Base-by-base conservation (phyloP, 2,888 invertebrate species). In the Leucophenga maculata region DNA sequence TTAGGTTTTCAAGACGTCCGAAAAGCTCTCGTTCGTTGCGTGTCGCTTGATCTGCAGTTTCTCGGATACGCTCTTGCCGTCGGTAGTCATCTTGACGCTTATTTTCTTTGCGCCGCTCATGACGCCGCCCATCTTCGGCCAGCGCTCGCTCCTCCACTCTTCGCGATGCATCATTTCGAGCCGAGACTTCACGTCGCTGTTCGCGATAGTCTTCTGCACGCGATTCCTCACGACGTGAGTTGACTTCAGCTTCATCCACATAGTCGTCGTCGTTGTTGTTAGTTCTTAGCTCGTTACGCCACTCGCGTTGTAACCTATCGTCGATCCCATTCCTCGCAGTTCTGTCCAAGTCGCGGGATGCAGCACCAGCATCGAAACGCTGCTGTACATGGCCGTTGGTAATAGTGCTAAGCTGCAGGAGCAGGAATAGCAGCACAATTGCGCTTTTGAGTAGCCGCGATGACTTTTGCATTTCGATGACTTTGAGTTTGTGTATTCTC, bases 131-230 rank as follows among this genome's bases (percentile, higher is more conserved):
- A 13, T 54, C 54, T 54, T 54, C 11, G 22, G 20, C 31, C 13
- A 26, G 9, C 16, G 46, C 22, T 46, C 46, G 31, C 3, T 46
- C n/a, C 44, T 62, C 62, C n/a, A 62, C 14, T 62, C 62, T 62
- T 4, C 62, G 44, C 6, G 62, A 62, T 18, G 62, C 62, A 18
- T 44, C 62, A 16, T 62, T 62, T 22, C 62, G 62, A 14, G 13
- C 20, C 13, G 62, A 62, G 11, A 62, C 39, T 62, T 62, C 62
- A 62, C 46, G 62, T 14, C 6, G 44, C 46, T 62, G 62, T 20
- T 62, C 13, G 14, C 62, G 44, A 62, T 46, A 46, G 13, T 46
- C 62, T 14, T 62, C 62, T 2, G 46, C 62, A 22, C 46, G 46
- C 8, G 46, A 31, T 3, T 18, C 20, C 14, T 62, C 46, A 6